Base-by-base conservation (phyloP, 2,888 invertebrate genomes). In the Rhyacophila evoluta region DNA sequence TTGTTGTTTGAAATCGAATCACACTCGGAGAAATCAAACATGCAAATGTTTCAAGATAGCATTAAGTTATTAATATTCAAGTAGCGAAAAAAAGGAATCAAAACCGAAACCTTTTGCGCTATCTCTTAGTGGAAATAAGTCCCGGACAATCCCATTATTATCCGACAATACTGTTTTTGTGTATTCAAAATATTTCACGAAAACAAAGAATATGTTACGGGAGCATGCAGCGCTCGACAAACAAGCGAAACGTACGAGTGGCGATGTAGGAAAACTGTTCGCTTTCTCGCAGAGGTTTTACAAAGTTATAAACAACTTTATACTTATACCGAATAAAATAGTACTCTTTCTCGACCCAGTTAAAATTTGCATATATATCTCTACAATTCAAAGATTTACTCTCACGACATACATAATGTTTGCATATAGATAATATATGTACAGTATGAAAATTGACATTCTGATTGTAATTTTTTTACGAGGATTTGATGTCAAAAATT, bases 61-160 rank as follows among this genome's bases (percentile, higher is more conserved):
- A 55, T 55, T 55, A 55, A 8, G 25, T 25, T 55, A 55, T 55
- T 55, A 55, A 55, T 55, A 19, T 15, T 0, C 41, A 41, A 41
- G 15, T 15, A 41, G 41, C 8, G 55, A 19, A 55, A 55, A 41
- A 39, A 55, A 55, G 6, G 29, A 33, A 55, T 55, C 55, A 55
- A 1, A 19, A 55, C 25, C 25, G 19, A 55, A 55, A 55, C 19
- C 55, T 55, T 55, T 55, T 8, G 4, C 8, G 8, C 12, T 19
- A 10, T 10, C 55, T 19, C 19, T 8, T 8, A 19, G 55, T 19
- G 55, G 25, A 55, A 55, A 55, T 55, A 55, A 55, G 19, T 55
- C 55, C 55, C 15, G 19, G 19, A 55, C 55, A 55, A 55, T 55
- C 55, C 55, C 55, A 55, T 55, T 55, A 55, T 55, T 55, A 55